Evolutionary conservation across 53 echinoderm and acorn worm species (phyloP).

Genomic region (Astropecten irregularis): DNA sequence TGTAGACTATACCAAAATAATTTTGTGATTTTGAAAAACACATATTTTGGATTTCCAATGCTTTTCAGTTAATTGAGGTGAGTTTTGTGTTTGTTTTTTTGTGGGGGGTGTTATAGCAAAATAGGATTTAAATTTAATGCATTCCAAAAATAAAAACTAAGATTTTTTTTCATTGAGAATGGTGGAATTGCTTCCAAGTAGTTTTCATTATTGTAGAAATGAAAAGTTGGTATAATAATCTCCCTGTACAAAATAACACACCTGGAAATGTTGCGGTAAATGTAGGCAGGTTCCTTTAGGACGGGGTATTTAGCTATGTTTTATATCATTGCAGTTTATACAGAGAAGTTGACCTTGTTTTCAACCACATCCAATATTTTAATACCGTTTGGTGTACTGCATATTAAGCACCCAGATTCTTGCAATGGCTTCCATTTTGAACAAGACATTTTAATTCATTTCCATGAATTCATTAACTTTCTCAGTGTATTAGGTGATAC

Average conservation of each 20-base stretch:
- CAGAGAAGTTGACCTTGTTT: not conserved
- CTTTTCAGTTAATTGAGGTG: not conserved
- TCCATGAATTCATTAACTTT: no score
- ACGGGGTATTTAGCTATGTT: not conserved
- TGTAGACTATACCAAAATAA: not conserved
- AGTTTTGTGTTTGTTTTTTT: not conserved
- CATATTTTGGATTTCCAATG: not conserved
- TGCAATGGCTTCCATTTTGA: not conserved
- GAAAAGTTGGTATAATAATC: not conserved
- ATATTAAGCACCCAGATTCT: not conserved
- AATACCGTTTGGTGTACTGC: not conserved
- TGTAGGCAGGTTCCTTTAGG: constrained; percentile 11
- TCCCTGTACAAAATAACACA: not conserved
- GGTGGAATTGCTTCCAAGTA: not conserved
- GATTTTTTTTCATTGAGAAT: not conserved
- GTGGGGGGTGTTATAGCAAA: not conserved
- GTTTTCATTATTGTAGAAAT: not conserved
- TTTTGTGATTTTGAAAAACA: not conserved
- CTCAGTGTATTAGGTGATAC: no score
- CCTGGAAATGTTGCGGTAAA: constrained; percentile 16
- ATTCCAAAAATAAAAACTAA: not conserved
- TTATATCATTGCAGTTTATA: not conserved
- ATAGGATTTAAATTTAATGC: not conserved
- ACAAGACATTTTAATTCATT: no score
- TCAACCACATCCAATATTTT: no score